phyloP scores from a whole-genome alignment of 2,888 invertebrate genomes.

The Microchrysa polita region DNA sequence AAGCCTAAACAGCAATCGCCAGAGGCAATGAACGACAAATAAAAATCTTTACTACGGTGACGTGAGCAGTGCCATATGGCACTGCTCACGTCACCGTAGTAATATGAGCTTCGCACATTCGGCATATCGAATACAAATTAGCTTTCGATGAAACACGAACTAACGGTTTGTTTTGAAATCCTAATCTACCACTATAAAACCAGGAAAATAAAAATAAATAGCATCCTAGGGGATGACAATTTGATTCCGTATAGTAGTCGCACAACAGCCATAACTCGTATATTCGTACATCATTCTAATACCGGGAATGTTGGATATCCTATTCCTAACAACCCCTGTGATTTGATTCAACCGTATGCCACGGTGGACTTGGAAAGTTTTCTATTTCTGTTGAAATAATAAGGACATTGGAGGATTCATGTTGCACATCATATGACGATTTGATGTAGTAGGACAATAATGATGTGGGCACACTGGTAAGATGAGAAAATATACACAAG shows the following conservation, averaged over 20 bases:
- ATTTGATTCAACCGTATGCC: not conserved
- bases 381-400: conserved; percentile 41
- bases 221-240: conserved; percentile 30
- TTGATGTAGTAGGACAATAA: conserved; percentile 1
- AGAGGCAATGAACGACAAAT: no score
- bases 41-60: no score
- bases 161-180: conserved; percentile 49
- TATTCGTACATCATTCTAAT: conserved; percentile 19
- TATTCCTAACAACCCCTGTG: conserved; percentile 37
- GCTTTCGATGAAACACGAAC: conserved; percentile 20
- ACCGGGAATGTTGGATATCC: conserved; percentile 20
- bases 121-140: conserved; percentile 26
- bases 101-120: not conserved
- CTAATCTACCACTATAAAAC: conserved; percentile 48
- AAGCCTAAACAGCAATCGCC: no score
- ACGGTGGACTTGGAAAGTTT: conserved; percentile 21
- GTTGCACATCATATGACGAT: conserved; percentile 6
- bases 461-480: conserved; percentile 18
- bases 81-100: no score
- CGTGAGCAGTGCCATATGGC: conserved; percentile 17
- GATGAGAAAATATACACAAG: conserved; percentile 26
- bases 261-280: conserved; percentile 18
- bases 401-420: conserved; percentile 14
- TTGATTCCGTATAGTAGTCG: not conserved
- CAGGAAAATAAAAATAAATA: conserved; percentile 41